Percentiles rank a stretch among this genome's conserved stretches.
Conservation (phyloP, 2,113 vertebrate species). For the Carassius auratus region DNA sequence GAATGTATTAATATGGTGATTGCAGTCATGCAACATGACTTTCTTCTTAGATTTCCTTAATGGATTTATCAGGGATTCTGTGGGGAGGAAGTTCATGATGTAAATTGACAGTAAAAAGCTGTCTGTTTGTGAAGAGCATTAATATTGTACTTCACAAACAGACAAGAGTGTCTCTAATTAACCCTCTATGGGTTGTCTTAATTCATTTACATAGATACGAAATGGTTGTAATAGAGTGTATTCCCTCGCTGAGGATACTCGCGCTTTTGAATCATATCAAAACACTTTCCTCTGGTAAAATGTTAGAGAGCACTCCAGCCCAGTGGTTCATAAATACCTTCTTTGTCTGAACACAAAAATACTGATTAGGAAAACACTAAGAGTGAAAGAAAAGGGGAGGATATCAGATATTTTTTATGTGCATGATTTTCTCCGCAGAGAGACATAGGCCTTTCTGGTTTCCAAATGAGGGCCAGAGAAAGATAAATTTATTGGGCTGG, state of each 20-base stretch:
- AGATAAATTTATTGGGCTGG: background rate
- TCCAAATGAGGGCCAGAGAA: background rate
- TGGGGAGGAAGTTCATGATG: slow-evolving; percentile 24
- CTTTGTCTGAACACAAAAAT: slow-evolving; percentile 1
- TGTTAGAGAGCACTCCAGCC: slow-evolving; percentile 11
- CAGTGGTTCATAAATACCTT: slow-evolving; percentile 21
- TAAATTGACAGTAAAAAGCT: slow-evolving; percentile 38
- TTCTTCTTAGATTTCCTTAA: slow-evolving; percentile 19
- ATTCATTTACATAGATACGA: slow-evolving; percentile 26
- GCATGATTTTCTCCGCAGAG: background rate
- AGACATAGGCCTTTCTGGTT: background rate
- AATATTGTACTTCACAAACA: slow-evolving; percentile 29
- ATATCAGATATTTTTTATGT: background rate
- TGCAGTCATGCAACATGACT: background rate
- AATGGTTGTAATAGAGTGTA: slow-evolving; percentile 11
- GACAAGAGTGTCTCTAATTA: slow-evolving; percentile 38
- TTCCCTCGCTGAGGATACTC: background rate
- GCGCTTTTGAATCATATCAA: background rate
- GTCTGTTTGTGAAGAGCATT: slow-evolving; percentile 24
- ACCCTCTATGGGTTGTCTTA: slow-evolving; percentile 11
- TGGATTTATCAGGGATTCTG: slow-evolving; percentile 19
- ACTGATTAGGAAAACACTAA: slow-evolving; percentile 16
- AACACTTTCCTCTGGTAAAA: slow-evolving; percentile 26
- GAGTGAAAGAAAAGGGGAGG: background rate
- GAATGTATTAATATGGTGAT: background rate